Percentiles rank a stretch among this genome's conserved stretches.
These are phyloP conservation scores for Motacilla tschutschensis DNA, from an alignment of 2,113 vertebrate species.

Conservation along the genomic window DNA sequence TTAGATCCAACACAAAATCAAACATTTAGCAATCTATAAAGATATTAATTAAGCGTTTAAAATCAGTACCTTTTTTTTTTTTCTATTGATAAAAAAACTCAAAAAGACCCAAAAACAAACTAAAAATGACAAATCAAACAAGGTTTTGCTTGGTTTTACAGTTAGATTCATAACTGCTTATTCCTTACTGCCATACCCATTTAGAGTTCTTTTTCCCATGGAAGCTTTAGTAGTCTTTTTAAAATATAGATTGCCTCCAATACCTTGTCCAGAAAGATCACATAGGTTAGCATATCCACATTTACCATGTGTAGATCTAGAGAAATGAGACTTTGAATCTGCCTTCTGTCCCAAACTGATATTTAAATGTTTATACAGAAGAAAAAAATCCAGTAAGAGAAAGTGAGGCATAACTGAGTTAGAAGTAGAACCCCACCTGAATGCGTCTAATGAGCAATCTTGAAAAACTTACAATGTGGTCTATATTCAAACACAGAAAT, in stretches of 20 bases:
- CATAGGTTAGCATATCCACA: background rate
- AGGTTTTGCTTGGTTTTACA: background rate
- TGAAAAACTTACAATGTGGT: rapidly evolving
- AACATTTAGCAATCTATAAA: background rate
- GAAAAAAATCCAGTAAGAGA: background rate
- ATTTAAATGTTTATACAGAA: background rate
- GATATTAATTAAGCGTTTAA: background rate
- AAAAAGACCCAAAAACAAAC: rapidly evolving
- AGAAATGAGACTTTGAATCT: background rate
- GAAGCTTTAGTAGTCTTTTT: background rate
- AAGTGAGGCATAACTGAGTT: background rate
- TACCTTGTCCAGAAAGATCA: background rate
- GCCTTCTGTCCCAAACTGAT: background rate
- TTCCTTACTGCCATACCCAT: background rate
- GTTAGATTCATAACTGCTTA: background rate
- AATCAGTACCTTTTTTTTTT: background rate
- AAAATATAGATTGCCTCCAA: background rate
- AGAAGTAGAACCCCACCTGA: background rate
- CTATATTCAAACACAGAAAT: background rate
- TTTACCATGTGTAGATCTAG: rapidly evolving
- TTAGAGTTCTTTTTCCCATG: background rate
- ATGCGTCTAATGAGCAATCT: background rate
- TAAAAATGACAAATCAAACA: background rate
- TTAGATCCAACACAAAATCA: background rate
- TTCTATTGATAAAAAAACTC: background rate